Evolutionary conservation across 2,888 invertebrate species (phyloP).

Genomic region (Polyommatus icarus): DNA sequence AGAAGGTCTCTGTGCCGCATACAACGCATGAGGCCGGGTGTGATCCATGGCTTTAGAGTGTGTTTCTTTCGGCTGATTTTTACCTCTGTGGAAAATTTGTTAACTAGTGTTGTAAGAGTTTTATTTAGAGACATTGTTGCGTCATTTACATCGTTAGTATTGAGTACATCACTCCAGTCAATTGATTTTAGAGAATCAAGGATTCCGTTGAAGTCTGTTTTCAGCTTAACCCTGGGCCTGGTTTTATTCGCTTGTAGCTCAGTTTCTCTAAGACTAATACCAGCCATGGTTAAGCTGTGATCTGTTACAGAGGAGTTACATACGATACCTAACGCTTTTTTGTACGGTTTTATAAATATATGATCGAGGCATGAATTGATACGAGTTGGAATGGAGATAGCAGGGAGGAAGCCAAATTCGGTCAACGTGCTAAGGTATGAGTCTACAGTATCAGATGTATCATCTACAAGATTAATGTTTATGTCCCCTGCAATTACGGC

Average conservation of each 20-base stretch:
- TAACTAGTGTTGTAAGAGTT: background rate
- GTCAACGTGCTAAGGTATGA: background rate
- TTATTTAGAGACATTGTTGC: background rate
- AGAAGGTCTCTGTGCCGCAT: conserved; percentile 2
- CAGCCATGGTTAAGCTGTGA: background rate
- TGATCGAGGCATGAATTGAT: background rate
- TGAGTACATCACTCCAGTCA: background rate
- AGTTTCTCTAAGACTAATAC: background rate
- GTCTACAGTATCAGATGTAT: too few species aligned
- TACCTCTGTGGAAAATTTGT: background rate
- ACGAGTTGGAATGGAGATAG: background rate
- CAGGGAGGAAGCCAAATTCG: background rate
- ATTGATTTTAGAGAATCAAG: background rate
- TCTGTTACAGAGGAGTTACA: background rate
- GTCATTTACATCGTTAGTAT: background rate
- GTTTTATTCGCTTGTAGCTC: background rate
- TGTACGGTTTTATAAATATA: background rate
- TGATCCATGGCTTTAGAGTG: background rate
- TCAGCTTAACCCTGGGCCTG: background rate
- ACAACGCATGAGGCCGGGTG: background rate
- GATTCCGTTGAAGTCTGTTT: background rate
- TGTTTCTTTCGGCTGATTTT: background rate
- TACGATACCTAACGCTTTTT: background rate
- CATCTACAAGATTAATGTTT: background rate
- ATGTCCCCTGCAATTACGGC: background rate